These are phyloP conservation scores for Spinus olivaceus DNA, from an alignment of 2,797 vertebrate genomes.

Conservation along the genomic window DNA sequence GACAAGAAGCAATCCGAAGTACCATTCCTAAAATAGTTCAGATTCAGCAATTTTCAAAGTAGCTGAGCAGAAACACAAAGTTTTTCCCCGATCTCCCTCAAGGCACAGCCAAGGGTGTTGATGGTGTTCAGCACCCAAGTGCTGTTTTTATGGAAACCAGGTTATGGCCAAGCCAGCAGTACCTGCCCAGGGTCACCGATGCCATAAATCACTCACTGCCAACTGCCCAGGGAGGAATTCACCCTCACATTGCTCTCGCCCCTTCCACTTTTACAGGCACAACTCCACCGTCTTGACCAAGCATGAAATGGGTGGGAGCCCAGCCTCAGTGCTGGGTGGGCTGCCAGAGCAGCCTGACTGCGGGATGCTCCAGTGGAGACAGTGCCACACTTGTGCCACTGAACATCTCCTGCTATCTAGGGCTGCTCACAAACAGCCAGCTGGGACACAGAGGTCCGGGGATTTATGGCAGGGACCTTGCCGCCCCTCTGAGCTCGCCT, in stretches of 20 bases:
- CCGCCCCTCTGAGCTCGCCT: neutral
- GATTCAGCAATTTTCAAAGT: neutral
- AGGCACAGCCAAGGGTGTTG: neutral
- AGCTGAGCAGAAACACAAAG: neutral
- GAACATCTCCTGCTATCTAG: accelerated
- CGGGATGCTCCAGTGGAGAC: neutral
- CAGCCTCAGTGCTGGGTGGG: neutral
- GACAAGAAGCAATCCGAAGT: neutral
- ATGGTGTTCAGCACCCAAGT: neutral
- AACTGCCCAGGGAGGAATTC: neutral
- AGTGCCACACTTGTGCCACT: neutral
- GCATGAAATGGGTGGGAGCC: neutral
- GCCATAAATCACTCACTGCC: neutral
- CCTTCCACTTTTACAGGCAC: neutral
- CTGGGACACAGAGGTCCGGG: accelerated
- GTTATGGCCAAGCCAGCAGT: neutral
- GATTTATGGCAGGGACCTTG: neutral
- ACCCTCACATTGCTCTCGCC: accelerated
- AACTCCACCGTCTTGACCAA: neutral
- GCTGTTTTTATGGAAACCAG: neutral
- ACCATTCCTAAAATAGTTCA: constrained; percentile 20
- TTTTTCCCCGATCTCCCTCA: neutral
- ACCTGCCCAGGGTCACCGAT: neutral
- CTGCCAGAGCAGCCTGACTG: neutral
- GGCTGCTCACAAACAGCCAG: neutral